Base-by-base conservation (phyloP, 2,113 vertebrate species). In the Gallinago paraguaiae region DNA sequence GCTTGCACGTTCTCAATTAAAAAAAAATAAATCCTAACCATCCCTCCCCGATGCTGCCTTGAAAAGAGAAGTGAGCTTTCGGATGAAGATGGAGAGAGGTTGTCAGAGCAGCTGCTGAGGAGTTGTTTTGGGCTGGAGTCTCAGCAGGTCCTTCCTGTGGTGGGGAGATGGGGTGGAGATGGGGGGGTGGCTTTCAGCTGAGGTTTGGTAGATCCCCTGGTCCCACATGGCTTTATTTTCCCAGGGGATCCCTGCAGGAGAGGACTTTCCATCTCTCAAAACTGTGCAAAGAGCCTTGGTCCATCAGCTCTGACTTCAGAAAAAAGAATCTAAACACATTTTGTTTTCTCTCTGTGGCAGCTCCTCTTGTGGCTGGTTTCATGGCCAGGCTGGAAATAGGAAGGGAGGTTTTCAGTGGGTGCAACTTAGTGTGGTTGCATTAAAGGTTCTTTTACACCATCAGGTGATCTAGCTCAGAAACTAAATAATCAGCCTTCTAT, bases 61-160 rank as follows among this genome's bases (percentile, higher is more conserved):
- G 53, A 54, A n/a, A 78, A 82, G 76, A 93, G 64, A 60, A 90
- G 71, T n/a, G 24, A 93, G 60, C 60, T 78, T 90, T 78, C 25
- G 83, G 80, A 53, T 65, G 71, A 23, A 59, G 60, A 41, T 45
- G 60, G 68, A 65, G 37, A 63, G 77, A 70, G 31, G 41, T 48
- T n/a, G 69, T 65, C 53, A 50, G 68, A 82, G 61, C 17, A 53
- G 83, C 67, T 88, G 72, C 43, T 54, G 59, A 33, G 41, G 61
- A 64, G 64, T 1, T 61, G 59, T 7, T 85, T 37, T 11, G 51
- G 41, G 53, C 9, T 81, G 7, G 70, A 75, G 30, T 5, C 41
- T 85, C 60, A 28, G 81, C 86, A 74, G 80, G 56, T 74, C 68
- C 57, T 64, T 76, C 65, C 45, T 53, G 78, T 25, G 4, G 24